Percentiles rank a stretch among this genome's conserved stretches.
Evolutionary conservation across 2,888 invertebrate species (phyloP).

Genomic region (Nomada fabriciana): DNA sequence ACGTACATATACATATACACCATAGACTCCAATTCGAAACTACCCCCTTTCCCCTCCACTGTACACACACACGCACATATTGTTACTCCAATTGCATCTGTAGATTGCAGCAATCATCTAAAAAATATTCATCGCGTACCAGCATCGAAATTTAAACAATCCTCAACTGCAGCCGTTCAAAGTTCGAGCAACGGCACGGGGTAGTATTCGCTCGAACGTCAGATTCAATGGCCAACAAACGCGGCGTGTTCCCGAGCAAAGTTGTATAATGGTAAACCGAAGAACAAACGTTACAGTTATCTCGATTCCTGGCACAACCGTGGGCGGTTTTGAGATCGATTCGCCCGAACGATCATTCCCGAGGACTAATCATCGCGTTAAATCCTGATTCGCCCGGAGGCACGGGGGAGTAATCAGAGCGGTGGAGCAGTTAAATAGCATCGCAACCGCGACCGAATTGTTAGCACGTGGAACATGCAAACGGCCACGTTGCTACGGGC

Average conservation of each 20-base stretch:
- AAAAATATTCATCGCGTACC: too few relatives aligned
- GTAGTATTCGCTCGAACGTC: not conserved
- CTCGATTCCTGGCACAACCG: conserved; percentile 62
- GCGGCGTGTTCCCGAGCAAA: conserved; percentile 31
- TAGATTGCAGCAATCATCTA: too few relatives aligned
- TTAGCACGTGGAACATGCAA: conserved; percentile 80
- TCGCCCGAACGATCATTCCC: conserved; percentile 71
- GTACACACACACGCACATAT: too few relatives aligned
- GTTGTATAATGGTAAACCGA: conserved; percentile 60
- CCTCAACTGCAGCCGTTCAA: too few relatives aligned
- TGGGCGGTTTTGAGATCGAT: conserved; percentile 71
- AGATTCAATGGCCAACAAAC: not conserved
- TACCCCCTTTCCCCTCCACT: too few relatives aligned
- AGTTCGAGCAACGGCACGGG: not conserved
- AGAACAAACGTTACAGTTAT: conserved; percentile 62
- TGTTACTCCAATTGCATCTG: too few relatives aligned
- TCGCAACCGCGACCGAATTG: conserved; percentile 82
- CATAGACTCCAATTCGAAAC: too few relatives aligned
- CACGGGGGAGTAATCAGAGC: conserved; percentile 79
- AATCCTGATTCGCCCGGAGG: conserved; percentile 75
- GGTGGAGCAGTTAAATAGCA: conserved; percentile 81
- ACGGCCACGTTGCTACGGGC: conserved; percentile 71
- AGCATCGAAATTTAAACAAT: too few relatives aligned
- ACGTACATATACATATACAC: too few relatives aligned
- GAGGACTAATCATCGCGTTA: conserved; percentile 74